Base-by-base conservation (phyloP, 2,888 invertebrate species). In the Pristionchus mayeri region DNA sequence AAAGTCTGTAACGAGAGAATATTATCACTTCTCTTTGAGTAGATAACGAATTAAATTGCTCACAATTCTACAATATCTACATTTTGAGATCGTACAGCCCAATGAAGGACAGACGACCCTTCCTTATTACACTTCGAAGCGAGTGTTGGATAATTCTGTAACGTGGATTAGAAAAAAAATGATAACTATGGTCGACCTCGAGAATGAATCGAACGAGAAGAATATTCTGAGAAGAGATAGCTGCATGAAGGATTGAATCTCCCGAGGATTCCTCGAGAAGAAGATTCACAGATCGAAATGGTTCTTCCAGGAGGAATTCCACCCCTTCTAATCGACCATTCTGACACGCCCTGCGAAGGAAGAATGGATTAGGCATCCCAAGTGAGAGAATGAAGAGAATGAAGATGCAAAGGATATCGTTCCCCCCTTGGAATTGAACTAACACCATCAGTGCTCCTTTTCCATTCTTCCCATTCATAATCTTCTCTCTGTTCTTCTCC, bases 211-310 rank as follows among this genome's bases (percentile, higher is more conserved):
- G 95, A 0, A 95, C 96, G 85, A 97, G 96, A 75, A 96, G 95
- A 87, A 94, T 94, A 92, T 96, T 95, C 0, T 97, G 97, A 92
- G 96, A 96, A 91, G 96, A 96, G 87, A 96, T 96, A 4, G 97
- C 96, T 84, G 96, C 96, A 93, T 98, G 97, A 0, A 98, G 94
- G 0, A 98, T 97, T 0, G 97, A 96, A 93, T 98, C 97, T 92
- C 96, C 96, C 2, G 97, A 97, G 44, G 96, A 96, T 0, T 97
- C 95, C 94, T 97, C 97, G 50, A 96, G 95, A 84, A 97, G 95
- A 0, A 97, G 96, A 94, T 97, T 97, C 0, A 97, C 96, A 0
- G 67, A 37, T 34, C 40, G 57, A 2, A 96, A 96, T 85, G 95
- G 94, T 27, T 95, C 34, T 18, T 4, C 95, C 71, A 98, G 93